A percentile compares a stretch with the other conserved stretches of the same genome.
phyloP scores from a whole-genome alignment of 2,113 vertebrate species.

The Anguilla japonica region DNA sequence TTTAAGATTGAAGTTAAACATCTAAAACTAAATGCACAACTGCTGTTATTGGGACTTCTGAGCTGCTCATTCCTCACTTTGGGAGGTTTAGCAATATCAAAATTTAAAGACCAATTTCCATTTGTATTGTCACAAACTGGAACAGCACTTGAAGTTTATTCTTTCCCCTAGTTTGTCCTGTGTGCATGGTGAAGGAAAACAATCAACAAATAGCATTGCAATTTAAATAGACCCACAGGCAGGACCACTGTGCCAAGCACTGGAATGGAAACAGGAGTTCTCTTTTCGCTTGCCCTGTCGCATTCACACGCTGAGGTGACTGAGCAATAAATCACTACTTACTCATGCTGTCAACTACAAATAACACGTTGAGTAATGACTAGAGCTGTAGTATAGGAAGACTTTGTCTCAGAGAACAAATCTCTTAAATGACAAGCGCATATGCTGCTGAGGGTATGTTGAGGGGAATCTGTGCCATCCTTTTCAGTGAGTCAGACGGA shows the following conservation, averaged over 20 bases:
- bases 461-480: not conserved
- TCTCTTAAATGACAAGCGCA: not conserved
- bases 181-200: not conserved
- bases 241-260: not conserved
- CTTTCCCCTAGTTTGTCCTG: not conserved
- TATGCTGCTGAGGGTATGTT: not conserved
- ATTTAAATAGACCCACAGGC: not conserved
- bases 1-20: not conserved
- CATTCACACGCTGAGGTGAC: too few species aligned
- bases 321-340: not conserved
- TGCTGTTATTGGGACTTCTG: not conserved
- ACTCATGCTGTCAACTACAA: not conserved
- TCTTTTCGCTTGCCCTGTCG: not conserved
- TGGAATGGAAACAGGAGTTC: not conserved
- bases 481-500: not conserved
- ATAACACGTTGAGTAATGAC: not conserved
- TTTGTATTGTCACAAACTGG: not conserved
- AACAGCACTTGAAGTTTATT: not conserved
- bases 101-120: not conserved
- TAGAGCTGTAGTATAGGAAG: not conserved
- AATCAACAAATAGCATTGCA: not conserved
- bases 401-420: not conserved
- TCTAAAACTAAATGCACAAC: not conserved
- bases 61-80: not conserved
- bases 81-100: not conserved